Evolutionary conservation across 2,113 vertebrate genomes (phyloP).

Genomic region (Lampris megalopsis): DNA sequence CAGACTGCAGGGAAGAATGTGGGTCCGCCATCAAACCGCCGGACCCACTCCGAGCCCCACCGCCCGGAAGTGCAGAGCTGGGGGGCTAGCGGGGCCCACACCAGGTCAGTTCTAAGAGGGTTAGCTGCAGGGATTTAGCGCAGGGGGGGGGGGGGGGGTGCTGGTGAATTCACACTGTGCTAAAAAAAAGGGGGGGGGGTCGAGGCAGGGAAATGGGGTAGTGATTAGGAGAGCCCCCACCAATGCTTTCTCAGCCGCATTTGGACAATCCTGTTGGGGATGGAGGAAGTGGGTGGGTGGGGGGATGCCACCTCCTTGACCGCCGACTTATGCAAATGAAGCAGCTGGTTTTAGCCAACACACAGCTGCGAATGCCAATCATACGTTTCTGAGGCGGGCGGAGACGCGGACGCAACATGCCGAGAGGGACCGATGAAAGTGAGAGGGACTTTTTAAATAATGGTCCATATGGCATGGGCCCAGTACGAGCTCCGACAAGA

Average conservation of each 20-base stretch:
- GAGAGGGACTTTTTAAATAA: conserved; percentile 17
- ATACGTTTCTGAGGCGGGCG: conserved; percentile 55
- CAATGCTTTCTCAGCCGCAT: no score
- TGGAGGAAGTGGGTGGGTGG: no score
- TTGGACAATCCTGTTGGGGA: no score
- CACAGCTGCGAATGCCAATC: conserved; percentile 59
- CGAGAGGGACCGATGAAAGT: conserved; percentile 28
- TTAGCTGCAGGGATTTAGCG: conserved; percentile 41
- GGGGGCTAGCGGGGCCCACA: conserved; percentile 32
- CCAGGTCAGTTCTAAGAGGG: conserved; percentile 47
- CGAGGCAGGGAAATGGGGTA: conserved; percentile 4
- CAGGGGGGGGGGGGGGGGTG: conserved; percentile 34
- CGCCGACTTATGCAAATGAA: conserved; percentile 64
- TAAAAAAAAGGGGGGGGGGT: conserved; percentile 38
- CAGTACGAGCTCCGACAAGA: conserved; percentile 26
- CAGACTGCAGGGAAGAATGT: conserved; percentile 19
- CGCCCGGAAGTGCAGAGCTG: conserved; percentile 42
- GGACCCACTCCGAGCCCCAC: conserved; percentile 62
- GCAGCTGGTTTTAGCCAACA: conserved; percentile 42
- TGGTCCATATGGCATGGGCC: conserved; percentile 14
- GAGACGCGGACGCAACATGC: conserved; percentile 41
- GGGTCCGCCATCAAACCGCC: conserved; percentile 40
- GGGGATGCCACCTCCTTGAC: no score
- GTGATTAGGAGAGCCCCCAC: no score
- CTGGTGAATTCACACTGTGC: conserved; percentile 54